Evolutionary conservation across 2,797 vertebrate species (phyloP).

Genomic region (Hemibagrus guttatus): DNA sequence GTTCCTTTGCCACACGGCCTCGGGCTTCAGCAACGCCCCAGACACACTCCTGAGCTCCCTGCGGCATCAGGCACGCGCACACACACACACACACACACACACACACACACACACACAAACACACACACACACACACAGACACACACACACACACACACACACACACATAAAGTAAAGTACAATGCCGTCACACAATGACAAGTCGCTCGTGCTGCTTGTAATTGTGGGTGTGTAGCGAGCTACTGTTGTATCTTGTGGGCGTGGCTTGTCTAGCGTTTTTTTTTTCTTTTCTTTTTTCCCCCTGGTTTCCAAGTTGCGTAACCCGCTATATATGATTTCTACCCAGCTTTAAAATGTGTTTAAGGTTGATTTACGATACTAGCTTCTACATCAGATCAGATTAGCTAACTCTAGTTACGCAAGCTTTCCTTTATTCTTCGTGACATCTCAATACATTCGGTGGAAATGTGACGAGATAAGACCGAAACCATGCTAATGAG

Average conservation of each 20-base stretch:
- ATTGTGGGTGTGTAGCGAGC: neutral
- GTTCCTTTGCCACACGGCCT: conserved; percentile 38
- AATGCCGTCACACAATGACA: neutral
- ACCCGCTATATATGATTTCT: neutral
- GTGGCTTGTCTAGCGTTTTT: neutral
- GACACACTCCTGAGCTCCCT: conserved; percentile 43
- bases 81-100: conserved; percentile 15
- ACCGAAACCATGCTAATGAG: neutral
- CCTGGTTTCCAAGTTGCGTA: neutral
- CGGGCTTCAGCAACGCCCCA: conserved; percentile 14
- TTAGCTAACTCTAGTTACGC: neutral
- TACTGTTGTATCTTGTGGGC: neutral
- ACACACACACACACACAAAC: neutral
- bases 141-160: conserved; percentile 5
- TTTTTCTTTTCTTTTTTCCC: neutral
- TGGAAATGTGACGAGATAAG: neutral
- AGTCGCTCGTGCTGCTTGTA: neutral
- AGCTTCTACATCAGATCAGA: neutral
- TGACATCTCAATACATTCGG: neutral
- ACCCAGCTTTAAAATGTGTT: neutral
- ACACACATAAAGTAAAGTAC: neutral
- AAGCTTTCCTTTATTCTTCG: neutral
- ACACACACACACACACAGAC: neutral
- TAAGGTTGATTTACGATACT: neutral
- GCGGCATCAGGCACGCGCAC: conserved; percentile 27